Base-by-base conservation (phyloP, 2,113 vertebrate genomes). In the Sylvilagus bachmani region DNA sequence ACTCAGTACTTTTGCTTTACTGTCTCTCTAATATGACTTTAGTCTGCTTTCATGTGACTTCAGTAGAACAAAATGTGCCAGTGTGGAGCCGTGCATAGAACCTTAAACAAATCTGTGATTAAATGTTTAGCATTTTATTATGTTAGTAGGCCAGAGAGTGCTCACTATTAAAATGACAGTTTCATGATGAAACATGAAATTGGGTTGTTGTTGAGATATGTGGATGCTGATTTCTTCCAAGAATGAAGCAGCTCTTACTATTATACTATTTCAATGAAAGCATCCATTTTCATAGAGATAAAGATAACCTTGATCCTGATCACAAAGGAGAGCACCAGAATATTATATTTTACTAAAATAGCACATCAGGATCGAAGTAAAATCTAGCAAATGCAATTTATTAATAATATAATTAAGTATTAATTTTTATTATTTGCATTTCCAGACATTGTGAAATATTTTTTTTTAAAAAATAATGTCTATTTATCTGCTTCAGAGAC, bases 51-150 rank as follows among this genome's bases (percentile, higher is more conserved):
- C 11, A 12, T 25, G 14, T 64, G 2, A 84, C 33, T 66, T 38
- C 29, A 38, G 67, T 69, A 62, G 49, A 86, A 83, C 5, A 89
- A 89, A 89, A 84, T 11, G 4, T 62, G 21, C 10, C 16, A 25
- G 8, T 13, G 33, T 14, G 27, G 0, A 0, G n/a, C 7, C 2
- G 11, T 61, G 38, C 13, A 1, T n/a, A 58, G 9, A 10, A 64
- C 11, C 6, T 89, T 70, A 77, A 71, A 64, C 1, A 61, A 2
- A 2, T 21, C 29, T 25, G 19, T n/a, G 55, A 4, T 29, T 0
- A 82, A 73, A 62, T 73, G 2, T 7, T 78, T 14, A 24, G 8
- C 31, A 31, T 73, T 77, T 61, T 62, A 36, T 31, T 36, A 9
- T n/a, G 53, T 87, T 33, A 38, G 1, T 6, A 38, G 0, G 44